A percentile compares a stretch with the other conserved stretches of the same genome.
phyloP scores from a whole-genome alignment of 2,113 vertebrate genomes.

The Spea multiplicata region DNA sequence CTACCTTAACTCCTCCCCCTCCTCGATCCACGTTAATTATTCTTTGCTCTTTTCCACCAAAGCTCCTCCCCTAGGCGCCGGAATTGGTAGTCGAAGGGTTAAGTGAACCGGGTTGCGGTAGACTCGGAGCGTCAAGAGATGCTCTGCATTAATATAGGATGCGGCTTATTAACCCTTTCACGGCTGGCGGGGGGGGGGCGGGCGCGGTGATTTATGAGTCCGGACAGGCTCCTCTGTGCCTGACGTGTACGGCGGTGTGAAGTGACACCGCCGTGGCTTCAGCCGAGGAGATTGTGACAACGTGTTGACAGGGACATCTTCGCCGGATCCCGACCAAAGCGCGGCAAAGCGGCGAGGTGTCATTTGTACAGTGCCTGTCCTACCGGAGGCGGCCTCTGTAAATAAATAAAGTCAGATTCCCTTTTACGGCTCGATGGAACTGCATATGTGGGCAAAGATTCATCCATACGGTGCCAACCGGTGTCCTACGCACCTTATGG shows the following conservation, averaged over 20 bases:
- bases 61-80: too few species aligned
- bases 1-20: background rate
- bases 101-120: too few species aligned
- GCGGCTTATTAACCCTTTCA: conserved; percentile 39
- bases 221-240: conserved; percentile 32
- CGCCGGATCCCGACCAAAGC: conserved; percentile 24
- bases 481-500: too few species aligned
- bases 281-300: conserved; percentile 35
- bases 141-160: too few species aligned
- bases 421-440: too few species aligned
- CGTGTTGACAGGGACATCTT: conserved; percentile 47
- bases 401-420: too few species aligned
- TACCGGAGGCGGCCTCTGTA: too few species aligned
- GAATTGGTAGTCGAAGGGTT: too few species aligned
- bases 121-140: too few species aligned
- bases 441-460: too few species aligned
- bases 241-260: conserved; percentile 31
- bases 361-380: too few species aligned
- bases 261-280: conserved; percentile 40
- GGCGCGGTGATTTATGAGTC: conserved; percentile 40
- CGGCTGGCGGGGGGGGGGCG: conserved; percentile 16
- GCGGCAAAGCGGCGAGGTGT: conserved; percentile 10
- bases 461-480: too few species aligned
- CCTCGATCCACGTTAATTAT: background rate
- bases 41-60: background rate